These are phyloP conservation scores for Antechinus flavipes DNA, from an alignment of 2,113 vertebrate species.

Conservation along the genomic window DNA sequence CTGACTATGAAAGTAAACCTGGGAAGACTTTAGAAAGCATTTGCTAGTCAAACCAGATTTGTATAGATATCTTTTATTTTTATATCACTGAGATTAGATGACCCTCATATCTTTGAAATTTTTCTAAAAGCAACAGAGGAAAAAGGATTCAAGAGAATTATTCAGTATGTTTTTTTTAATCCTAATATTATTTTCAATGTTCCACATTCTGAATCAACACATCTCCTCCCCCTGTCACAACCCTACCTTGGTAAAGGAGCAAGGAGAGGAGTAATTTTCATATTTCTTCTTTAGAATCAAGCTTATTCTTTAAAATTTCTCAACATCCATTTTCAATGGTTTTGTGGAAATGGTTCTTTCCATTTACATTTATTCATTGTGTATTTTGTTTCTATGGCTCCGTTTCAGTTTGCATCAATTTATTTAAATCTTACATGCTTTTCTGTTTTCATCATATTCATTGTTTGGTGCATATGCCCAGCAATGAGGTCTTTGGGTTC, in stretches of 20 bases:
- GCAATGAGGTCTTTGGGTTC: neutral
- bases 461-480: neutral
- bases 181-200: neutral
- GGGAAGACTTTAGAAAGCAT: neutral
- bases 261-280: neutral
- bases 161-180: neutral
- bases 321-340: neutral
- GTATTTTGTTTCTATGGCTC: neutral
- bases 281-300: neutral
- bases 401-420: neutral
- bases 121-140: neutral
- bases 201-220: neutral
- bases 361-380: neutral
- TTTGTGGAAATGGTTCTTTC: neutral
- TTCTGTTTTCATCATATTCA: neutral
- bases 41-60: neutral
- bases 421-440: neutral
- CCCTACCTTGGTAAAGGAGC: neutral
- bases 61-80: neutral
- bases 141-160: neutral
- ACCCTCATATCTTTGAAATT: neutral
- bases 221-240: neutral
- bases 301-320: neutral
- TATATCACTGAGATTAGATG: neutral
- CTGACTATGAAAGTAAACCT: neutral